phyloP scores from a whole-genome alignment of 2,888 invertebrate genomes.

The Lysandra coridon region DNA sequence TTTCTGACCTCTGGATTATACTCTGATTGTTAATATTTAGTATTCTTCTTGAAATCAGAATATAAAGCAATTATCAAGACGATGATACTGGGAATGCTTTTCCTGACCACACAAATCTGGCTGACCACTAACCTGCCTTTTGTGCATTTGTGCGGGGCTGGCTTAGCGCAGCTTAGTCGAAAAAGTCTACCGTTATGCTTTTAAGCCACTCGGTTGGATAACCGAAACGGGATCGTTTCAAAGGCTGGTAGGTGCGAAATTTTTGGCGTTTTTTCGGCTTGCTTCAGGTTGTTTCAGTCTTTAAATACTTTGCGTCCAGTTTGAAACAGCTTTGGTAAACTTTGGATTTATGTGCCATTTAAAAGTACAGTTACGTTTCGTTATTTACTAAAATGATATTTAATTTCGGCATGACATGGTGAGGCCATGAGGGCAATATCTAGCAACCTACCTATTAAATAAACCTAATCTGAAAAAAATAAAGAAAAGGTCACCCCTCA shows the following conservation, averaged over 20 bases:
- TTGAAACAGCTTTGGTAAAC: neutral
- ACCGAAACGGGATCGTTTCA: too few relatives aligned
- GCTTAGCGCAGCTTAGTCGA: neutral
- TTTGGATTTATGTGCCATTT: neutral
- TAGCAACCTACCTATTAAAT: neutral
- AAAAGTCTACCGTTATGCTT: conserved; percentile 13
- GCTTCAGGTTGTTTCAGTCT: conserved; percentile 14
- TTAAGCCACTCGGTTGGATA: neutral
- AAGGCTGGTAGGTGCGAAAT: conserved; percentile 5
- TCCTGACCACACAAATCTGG: neutral
- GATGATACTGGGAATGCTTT: neutral
- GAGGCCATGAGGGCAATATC: neutral
- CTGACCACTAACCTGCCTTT: conserved; percentile 14
- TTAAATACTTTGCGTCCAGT: conserved; percentile 9
- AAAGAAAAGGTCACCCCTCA: neutral
- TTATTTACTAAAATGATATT: too few relatives aligned
- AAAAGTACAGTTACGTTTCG: neutral
- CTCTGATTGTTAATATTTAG: too few relatives aligned
- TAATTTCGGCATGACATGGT: too few relatives aligned
- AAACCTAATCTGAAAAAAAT: neutral
- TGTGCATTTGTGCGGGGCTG: neutral
- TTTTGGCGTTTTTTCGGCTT: conserved; percentile 12
- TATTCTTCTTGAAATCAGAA: neutral
- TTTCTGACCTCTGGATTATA: too few relatives aligned
- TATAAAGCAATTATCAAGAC: neutral